Conservation (phyloP, 1,140 invertebrate genomes). For the Gerris buenoi region DNA sequence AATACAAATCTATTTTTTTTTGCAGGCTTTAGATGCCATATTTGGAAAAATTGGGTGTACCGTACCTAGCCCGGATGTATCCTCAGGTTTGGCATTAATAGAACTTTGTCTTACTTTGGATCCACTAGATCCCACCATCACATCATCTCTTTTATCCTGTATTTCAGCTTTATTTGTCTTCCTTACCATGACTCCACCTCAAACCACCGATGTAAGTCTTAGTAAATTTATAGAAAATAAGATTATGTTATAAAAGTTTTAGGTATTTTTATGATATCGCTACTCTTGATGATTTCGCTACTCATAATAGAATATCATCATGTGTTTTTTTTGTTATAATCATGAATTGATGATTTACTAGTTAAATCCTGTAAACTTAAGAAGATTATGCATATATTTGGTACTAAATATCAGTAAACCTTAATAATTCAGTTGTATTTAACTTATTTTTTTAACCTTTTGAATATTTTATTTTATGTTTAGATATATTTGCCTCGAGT, state of each 20-base stretch:
- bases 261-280: no score
- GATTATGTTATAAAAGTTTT: no score
- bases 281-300: no score
- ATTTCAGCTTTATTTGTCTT: slow-evolving; percentile 82
- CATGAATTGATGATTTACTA: no score
- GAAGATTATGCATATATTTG: background rate
- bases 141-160: slow-evolving; percentile 69
- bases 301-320: no score
- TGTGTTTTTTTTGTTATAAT: no score
- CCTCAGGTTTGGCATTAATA: slow-evolving; percentile 51
- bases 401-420: slow-evolving; percentile 1
- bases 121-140: slow-evolving; percentile 55
- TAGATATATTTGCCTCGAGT: slow-evolving; percentile 50
- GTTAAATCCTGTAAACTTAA: no score
- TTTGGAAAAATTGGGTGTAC: slow-evolving; percentile 54
- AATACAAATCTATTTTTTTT: slow-evolving; percentile 21
- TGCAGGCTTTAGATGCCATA: slow-evolving; percentile 56
- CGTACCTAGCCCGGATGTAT: slow-evolving; percentile 44
- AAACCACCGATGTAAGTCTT: slow-evolving; percentile 26
- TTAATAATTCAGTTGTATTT: slow-evolving; percentile 3
- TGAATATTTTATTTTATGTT: slow-evolving; percentile 6
- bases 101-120: slow-evolving; percentile 58
- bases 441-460: background rate
- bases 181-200: slow-evolving; percentile 67
- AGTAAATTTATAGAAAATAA: no score